phyloP scores from a whole-genome alignment of 2,113 vertebrate species.

The Hemibagrus wyckioides region DNA sequence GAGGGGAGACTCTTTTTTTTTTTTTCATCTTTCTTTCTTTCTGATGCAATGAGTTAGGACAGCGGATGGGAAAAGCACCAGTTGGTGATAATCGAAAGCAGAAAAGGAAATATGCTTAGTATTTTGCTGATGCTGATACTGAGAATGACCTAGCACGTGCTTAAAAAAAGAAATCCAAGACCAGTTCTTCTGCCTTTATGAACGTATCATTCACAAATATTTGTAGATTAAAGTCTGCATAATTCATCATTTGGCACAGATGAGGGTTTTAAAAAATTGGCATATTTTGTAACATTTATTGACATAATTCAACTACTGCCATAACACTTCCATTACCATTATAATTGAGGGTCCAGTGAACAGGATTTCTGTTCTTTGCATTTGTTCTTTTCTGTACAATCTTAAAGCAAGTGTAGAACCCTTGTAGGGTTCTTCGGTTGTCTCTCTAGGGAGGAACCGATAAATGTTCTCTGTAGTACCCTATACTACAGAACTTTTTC shows the following conservation, averaged over 20 bases:
- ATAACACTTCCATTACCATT: background rate
- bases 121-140: background rate
- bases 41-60: conserved; percentile 1
- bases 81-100: background rate
- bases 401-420: background rate
- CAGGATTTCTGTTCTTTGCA: background rate
- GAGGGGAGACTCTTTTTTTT: background rate
- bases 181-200: no score
- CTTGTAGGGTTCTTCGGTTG: background rate
- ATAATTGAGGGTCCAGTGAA: background rate
- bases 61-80: background rate
- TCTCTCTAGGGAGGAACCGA: background rate
- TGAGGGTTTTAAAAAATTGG: background rate
- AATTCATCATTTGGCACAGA: background rate
- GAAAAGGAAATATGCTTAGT: background rate
- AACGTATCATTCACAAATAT: background rate
- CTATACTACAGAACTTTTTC: background rate
- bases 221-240: background rate
- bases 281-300: background rate
- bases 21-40: no score
- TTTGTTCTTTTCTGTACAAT: background rate
- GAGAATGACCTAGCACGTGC: background rate
- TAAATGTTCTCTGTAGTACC: background rate
- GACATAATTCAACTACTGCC: background rate
- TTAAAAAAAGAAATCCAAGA: no score